A percentile compares a stretch with the other conserved stretches of the same genome.
Conservation (phyloP, 2,888 invertebrate species). For the Cryptocephalus moraei region DNA sequence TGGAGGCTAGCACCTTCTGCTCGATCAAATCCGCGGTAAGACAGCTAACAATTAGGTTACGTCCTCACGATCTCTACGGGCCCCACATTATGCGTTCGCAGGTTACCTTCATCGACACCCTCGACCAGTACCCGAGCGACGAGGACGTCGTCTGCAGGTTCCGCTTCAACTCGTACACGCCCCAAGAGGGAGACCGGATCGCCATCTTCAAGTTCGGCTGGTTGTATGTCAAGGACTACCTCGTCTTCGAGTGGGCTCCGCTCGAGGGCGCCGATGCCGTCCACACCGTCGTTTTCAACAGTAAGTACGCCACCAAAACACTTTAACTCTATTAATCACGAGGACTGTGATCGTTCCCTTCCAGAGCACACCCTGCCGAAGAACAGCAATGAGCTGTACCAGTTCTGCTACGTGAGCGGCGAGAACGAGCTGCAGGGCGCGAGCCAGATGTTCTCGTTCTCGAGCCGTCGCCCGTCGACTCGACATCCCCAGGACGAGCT, state of each 20-base stretch:
- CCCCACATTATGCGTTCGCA: constrained; percentile 11
- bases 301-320: constrained; percentile 18
- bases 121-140: constrained; percentile 26
- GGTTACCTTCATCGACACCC: constrained; percentile 28
- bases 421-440: constrained; percentile 32
- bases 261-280: constrained; percentile 7
- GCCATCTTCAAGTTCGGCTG: constrained; percentile 35
- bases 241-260: constrained; percentile 32
- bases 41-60: background rate
- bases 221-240: constrained; percentile 31
- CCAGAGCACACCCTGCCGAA: constrained; percentile 28
- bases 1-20: background rate
- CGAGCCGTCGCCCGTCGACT: background rate
- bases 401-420: constrained; percentile 32
- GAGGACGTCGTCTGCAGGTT: constrained; percentile 27
- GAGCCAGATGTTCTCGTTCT: constrained; percentile 31
- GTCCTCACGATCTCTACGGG: background rate
- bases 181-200: constrained; percentile 31
- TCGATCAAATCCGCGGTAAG: background rate
- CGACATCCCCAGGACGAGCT: constrained; percentile 13
- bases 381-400: constrained; percentile 27
- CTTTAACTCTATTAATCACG: background rate
- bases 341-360: constrained; percentile 1
- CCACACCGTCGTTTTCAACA: constrained; percentile 24
- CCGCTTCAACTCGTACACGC: constrained; percentile 24